Evolutionary conservation across 2,888 invertebrate species (phyloP), one percentile per base, ranked within the genome.

Genomic region (Cryptus viduatorius): DNA sequence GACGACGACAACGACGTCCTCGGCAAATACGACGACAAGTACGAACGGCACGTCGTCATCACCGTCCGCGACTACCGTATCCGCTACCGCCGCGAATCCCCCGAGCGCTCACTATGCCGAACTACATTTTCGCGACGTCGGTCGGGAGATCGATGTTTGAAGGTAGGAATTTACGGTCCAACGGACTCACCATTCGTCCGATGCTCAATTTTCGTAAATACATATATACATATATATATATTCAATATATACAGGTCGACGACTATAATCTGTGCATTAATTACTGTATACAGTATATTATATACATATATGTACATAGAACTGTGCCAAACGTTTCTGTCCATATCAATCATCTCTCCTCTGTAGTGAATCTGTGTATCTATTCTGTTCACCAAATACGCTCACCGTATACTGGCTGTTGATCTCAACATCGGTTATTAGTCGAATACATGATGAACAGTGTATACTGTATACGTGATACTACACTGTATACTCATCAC

Each of bases 101-200:
- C 88, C 91, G 87, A 88, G 90, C 93, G 95, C 95, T 91, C 95
- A 96, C 93, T 96, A 96, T 92, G 95, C 96, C 79, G 95, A 96
- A 90, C 94, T 96, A 89, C 95, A 95, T 93, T 96, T 96, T 94
- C 95, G 96, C 92, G 96, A 96, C 92, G 95, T 96, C 87, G 96
- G 96, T 88, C 95, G 95, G 92, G 96, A 96, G 92, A 96, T 96
- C 91, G 96, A 96, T 93, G 96, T 96, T 92, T 96, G 95, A 95
- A 92, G 95, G 94, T 93, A 92, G 92, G 94, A 93, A 64, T 73
- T 71, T 67, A 56, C 69, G 50, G 29, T 68, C 76, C 61, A 31
- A 53, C 68, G 46, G 37, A 53, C 50, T 72, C 14, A 10, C 12
- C 5, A 65, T 71, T 65, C 37, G 37, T 78, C 16, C 37, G 42